phyloP scores from a whole-genome alignment of 2,797 vertebrate species.

The Lutjanus campechanus region DNA sequence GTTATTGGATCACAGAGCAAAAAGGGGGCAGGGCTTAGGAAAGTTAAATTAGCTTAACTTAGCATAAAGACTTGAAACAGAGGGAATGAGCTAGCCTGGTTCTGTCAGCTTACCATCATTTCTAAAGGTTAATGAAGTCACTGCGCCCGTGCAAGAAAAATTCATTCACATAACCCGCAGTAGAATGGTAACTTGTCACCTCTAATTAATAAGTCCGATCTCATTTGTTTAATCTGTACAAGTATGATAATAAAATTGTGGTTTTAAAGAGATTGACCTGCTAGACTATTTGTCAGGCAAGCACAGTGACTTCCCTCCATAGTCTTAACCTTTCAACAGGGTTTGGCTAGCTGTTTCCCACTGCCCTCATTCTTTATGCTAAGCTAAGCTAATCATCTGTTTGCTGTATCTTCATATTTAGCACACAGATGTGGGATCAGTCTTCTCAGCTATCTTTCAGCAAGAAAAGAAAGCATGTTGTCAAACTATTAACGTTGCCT shows the following conservation, averaged over 20 bases:
- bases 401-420: too few species aligned
- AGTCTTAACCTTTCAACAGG: background rate
- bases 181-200: background rate
- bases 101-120: too few species aligned
- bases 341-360: background rate
- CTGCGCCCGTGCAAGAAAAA: background rate
- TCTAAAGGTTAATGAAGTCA: background rate
- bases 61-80: background rate
- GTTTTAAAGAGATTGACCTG: background rate
- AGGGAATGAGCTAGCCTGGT: background rate
- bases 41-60: background rate
- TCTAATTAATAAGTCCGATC: background rate
- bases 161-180: background rate
- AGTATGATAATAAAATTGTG: background rate
- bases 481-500: background rate
- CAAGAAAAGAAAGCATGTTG: background rate
- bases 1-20: too few species aligned
- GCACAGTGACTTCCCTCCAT: background rate
- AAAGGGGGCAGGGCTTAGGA: too few species aligned
- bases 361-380: background rate
- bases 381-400: conserved; percentile 2
- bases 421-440: background rate
- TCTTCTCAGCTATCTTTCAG: background rate
- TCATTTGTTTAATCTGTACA: background rate
- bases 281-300: background rate